A percentile compares a stretch with the other conserved stretches of the same genome.
Conservation (phyloP, 1,140 invertebrate genomes). For the Aphelenchoides avenae region DNA sequence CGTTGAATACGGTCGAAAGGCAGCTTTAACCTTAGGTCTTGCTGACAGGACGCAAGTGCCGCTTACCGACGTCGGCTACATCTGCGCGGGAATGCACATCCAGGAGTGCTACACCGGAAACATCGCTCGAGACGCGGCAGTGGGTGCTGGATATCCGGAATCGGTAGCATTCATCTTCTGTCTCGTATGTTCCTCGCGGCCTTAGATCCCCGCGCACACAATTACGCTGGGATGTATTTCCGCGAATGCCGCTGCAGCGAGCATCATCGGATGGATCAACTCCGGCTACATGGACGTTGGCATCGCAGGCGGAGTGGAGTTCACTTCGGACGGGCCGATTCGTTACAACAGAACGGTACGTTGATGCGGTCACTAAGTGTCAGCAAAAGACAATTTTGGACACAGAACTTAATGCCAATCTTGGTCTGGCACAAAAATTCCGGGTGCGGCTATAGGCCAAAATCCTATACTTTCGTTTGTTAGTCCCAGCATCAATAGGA, state of each 20-base stretch:
- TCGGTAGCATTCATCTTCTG: too few relatives aligned
- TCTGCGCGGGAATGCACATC: slow-evolving; percentile 91
- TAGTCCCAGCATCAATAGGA: too few relatives aligned
- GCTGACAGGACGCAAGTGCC: slow-evolving; percentile 50
- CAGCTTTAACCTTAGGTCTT: slow-evolving; percentile 40
- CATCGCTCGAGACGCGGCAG: slow-evolving; percentile 72
- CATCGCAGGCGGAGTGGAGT: slow-evolving; percentile 81
- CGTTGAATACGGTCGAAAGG: too few relatives aligned
- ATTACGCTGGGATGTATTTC: slow-evolving; percentile 98
- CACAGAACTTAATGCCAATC: too few relatives aligned
- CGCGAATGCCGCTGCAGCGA: slow-evolving; percentile 86
- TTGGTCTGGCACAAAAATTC: too few relatives aligned
- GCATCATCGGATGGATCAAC: slow-evolving; percentile 79
- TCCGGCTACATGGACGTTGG: slow-evolving; percentile 66
- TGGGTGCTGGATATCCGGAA: slow-evolving; percentile 86
- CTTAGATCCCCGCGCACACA: slow-evolving; percentile 85
- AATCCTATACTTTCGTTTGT: too few relatives aligned
- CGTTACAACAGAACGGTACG: slow-evolving; percentile 88
- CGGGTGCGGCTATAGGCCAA: too few relatives aligned
- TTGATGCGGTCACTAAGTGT: too few relatives aligned
- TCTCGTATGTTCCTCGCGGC: too few relatives aligned
- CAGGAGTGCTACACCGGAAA: slow-evolving; percentile 97
- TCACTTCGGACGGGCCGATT: slow-evolving; percentile 97
- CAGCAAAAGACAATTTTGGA: too few relatives aligned
- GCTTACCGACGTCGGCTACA: slow-evolving; percentile 71